Evolutionary conservation across 2,113 vertebrate genomes (phyloP).

Genomic region (Datnioides undecimradiatus): DNA sequence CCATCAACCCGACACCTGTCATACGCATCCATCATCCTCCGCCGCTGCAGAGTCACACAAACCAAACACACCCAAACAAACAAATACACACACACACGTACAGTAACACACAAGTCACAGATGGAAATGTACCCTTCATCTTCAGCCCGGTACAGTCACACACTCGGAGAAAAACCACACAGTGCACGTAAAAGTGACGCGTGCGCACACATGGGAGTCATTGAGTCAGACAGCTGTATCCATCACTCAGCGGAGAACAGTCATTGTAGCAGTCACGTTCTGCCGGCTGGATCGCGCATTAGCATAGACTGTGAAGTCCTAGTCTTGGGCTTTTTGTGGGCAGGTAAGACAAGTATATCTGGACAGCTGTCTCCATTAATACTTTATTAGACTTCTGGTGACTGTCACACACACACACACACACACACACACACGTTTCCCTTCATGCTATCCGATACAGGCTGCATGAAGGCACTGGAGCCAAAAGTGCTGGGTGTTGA

Average conservation of each 20-base stretch:
- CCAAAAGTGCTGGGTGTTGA: not conserved
- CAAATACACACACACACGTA: not conserved
- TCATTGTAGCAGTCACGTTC: conserved; percentile 37
- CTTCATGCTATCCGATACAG: not conserved
- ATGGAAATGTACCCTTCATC: conserved; percentile 59
- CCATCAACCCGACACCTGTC: conserved; percentile 70
- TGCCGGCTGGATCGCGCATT: conserved; percentile 31
- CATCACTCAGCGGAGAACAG: conserved; percentile 57
- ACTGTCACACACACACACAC: not conserved
- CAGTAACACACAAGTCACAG: conserved; percentile 12
- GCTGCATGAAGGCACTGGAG: not conserved
- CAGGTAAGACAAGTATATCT: not conserved
- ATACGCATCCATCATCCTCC: conserved; percentile 61
- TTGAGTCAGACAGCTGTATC: conserved; percentile 65
- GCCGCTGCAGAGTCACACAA: conserved; percentile 34
- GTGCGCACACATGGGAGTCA: conserved; percentile 48
- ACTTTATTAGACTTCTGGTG: conserved; percentile 15
- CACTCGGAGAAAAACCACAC: conserved; percentile 23
- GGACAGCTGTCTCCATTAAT: conserved; percentile 35
- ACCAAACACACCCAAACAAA: conserved; percentile 23
- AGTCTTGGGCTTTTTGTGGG: conserved; percentile 4
- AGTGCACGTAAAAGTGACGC: conserved; percentile 44
- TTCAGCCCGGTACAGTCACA: conserved; percentile 17
- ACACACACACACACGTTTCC: not conserved
- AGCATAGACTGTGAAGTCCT: conserved; percentile 16